These are phyloP conservation scores for Lithobates sylvaticus DNA, from an alignment of 2,797 vertebrate species.

Conservation along the genomic window DNA sequence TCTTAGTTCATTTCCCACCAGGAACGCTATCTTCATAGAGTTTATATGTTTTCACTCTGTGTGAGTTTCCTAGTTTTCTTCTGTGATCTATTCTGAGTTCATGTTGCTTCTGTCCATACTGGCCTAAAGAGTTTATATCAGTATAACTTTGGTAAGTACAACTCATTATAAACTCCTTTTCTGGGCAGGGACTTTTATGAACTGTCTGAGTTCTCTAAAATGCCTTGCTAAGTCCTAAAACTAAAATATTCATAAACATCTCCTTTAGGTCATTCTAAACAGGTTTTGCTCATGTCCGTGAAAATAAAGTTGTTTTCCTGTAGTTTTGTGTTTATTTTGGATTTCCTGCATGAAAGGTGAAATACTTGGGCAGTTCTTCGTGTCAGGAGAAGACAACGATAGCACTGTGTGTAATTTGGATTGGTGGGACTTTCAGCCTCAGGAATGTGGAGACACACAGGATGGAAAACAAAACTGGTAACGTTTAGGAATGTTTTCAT, in stretches of 20 bases:
- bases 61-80: too few relatives aligned
- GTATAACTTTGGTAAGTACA: background rate
- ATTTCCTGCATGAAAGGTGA: background rate
- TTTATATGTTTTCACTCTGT: too few relatives aligned
- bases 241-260: background rate
- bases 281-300: background rate
- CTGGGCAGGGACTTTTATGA: too few relatives aligned
- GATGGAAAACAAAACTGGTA: background rate
- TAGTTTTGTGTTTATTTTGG: background rate
- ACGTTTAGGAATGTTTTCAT: too few relatives aligned
- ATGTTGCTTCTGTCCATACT: too few relatives aligned
- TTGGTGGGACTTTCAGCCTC: background rate
- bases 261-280: background rate
- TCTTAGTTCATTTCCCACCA: too few relatives aligned
- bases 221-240: too few relatives aligned
- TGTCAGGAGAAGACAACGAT: conserved; percentile 7
- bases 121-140: background rate
- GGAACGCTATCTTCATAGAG: too few relatives aligned
- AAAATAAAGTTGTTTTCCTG: background rate
- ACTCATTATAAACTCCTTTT: too few relatives aligned
- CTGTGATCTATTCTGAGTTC: too few relatives aligned
- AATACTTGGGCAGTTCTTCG: background rate
- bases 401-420: conserved; percentile 7
- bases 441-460: conserved; percentile 32
- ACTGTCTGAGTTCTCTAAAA: too few relatives aligned